phyloP scores from a whole-genome alignment of 1,140 invertebrate genomes.

The Trachelipus rathkii region DNA sequence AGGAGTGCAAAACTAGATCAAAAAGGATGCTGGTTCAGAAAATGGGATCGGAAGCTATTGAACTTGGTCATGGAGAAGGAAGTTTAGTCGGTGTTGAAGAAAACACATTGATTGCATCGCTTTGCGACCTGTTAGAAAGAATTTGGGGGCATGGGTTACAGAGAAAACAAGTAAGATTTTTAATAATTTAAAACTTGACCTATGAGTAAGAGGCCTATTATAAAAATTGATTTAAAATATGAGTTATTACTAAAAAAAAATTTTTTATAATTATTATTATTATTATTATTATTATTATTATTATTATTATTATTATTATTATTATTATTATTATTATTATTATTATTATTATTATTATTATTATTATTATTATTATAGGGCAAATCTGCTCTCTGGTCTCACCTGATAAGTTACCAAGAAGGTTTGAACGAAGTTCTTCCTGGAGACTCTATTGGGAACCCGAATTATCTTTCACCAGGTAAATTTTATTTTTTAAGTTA shows the following conservation, averaged over 20 bases:
- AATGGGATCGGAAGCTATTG: constrained; percentile 91
- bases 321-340: neutral
- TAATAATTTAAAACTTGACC: neutral
- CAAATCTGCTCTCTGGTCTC: constrained; percentile 91
- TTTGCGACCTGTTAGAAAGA: constrained; percentile 95
- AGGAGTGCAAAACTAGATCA: constrained; percentile 88
- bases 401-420: constrained; percentile 83
- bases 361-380: constrained; percentile 55
- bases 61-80: constrained; percentile 68
- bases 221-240: neutral
- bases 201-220: neutral
- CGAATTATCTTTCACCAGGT: constrained; percentile 79
- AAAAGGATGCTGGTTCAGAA: constrained; percentile 97
- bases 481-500: neutral
- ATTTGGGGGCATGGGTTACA: constrained; percentile 97
- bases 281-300: no score
- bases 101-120: constrained; percentile 91
- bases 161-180: constrained; percentile 68
- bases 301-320: constrained; percentile 12
- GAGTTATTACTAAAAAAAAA: neutral
- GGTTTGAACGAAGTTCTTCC: constrained; percentile 66
- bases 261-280: no score
- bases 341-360: no score
- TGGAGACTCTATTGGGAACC: constrained; percentile 71
- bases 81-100: constrained; percentile 73